A percentile compares a stretch with the other conserved stretches of the same genome.
Evolutionary conservation across 2,113 vertebrate genomes (phyloP).

Genomic region (Pipa parva): DNA sequence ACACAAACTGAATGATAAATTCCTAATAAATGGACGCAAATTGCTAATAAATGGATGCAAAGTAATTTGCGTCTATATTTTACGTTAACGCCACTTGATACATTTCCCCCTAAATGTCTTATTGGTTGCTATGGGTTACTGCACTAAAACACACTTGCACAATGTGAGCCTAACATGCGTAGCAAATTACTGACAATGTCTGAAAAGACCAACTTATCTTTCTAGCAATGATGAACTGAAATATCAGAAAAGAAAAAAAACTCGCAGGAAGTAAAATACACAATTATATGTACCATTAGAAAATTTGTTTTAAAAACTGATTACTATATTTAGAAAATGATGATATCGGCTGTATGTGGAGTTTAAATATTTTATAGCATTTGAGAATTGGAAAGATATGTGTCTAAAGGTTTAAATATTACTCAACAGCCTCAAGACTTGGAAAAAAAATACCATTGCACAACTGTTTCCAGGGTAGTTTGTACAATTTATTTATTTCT

Average conservation of each 20-base stretch:
- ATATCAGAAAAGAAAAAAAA: slow-evolving; percentile 2
- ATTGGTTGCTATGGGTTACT: too few relatives aligned
- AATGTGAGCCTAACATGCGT: too few relatives aligned
- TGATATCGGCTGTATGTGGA: slow-evolving; percentile 69
- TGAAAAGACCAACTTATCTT: too few relatives aligned
- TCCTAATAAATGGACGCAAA: too few relatives aligned
- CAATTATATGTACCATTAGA: slow-evolving; percentile 71
- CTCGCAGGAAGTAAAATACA: slow-evolving; percentile 40
- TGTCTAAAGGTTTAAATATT: slow-evolving; percentile 68
- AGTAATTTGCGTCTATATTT: too few relatives aligned
- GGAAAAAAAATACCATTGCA: slow-evolving; percentile 60
- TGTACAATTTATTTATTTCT: slow-evolving; percentile 86
- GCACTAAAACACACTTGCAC: too few relatives aligned
- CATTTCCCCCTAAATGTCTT: too few relatives aligned
- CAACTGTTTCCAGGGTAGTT: slow-evolving; percentile 80
- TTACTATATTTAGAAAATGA: slow-evolving; percentile 70
- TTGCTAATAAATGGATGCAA: too few relatives aligned
- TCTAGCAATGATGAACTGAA: too few relatives aligned
- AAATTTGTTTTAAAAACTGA: slow-evolving; percentile 64
- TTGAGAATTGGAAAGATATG: slow-evolving; percentile 60
- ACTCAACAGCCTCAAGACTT: slow-evolving; percentile 61
- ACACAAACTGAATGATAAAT: too few relatives aligned
- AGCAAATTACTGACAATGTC: too few relatives aligned
- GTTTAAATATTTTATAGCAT: slow-evolving; percentile 75
- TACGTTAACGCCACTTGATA: too few relatives aligned